Evolutionary conservation across 30 jellyfish, hydroid and myxozoan species (phyloP).

Genomic region (Pseudorhiza aurosa): DNA sequence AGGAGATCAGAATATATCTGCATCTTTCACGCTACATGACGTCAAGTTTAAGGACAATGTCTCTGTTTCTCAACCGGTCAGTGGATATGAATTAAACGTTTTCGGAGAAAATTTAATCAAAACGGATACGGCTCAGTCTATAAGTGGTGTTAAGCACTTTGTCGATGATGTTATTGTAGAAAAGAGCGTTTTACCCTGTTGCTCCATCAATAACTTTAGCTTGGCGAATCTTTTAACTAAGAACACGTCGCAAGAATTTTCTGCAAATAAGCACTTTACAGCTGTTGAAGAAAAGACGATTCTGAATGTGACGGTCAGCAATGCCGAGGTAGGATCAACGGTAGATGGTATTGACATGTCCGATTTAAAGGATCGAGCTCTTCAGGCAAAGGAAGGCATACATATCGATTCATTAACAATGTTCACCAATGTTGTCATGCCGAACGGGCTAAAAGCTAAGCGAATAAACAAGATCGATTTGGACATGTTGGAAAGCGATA

Average conservation of each 20-base stretch:
- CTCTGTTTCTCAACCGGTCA: background rate
- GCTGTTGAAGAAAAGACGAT: background rate
- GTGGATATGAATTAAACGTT: constrained; percentile 11
- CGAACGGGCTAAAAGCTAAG: background rate
- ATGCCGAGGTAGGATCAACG: constrained; percentile 50
- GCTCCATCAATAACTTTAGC: constrained; percentile 38
- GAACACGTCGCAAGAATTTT: constrained; percentile 50
- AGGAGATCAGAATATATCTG: constrained; percentile 31
- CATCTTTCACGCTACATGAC: constrained; percentile 4
- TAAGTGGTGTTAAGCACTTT: constrained; percentile 55
- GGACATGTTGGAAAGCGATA: constrained; percentile 38
- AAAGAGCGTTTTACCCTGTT: background rate
- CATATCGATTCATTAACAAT: background rate
- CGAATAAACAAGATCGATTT: constrained; percentile 61
- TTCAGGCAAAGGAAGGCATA: background rate
- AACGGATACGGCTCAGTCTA: constrained; percentile 32
- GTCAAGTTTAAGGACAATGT: constrained; percentile 12
- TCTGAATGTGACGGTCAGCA: background rate
- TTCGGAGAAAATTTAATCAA: constrained; percentile 2
- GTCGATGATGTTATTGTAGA: constrained; percentile 27
- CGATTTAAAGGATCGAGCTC: constrained; percentile 8
- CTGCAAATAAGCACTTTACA: constrained; percentile 40
- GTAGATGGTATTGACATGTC: constrained; percentile 81
- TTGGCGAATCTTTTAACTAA: constrained; percentile 44
- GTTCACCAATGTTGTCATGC: constrained; percentile 2